Base-by-base conservation (phyloP, 2,888 invertebrate genomes). In the Chesias legatella region DNA sequence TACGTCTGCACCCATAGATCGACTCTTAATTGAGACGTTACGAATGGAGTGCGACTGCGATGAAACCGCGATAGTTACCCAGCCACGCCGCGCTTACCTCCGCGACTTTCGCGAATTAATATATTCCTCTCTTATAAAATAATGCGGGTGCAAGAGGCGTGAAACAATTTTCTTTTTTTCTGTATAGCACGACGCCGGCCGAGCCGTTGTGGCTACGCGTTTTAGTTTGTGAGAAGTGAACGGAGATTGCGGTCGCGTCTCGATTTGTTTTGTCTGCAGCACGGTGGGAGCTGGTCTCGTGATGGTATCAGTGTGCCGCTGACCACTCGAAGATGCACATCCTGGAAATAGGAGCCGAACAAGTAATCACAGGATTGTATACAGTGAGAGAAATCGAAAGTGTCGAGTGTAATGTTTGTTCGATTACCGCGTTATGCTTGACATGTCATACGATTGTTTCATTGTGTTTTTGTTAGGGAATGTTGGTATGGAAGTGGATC, bases 131-230 rank as follows among this genome's bases (percentile, higher is more conserved):
- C 80, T 79, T 81, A 80, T 78, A 82, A 80, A 80, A 79, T 80
- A 77, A 79, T 78, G 79, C 76, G 71, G 71, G 80, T 75, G 82
- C 85, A 82, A 68, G 72, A 73, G 78, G 79, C 85, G 84, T 88
- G 82, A 84, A 86, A 76, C 73, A 74, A 83, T 83, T 86, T 88
- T 84, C 85, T 86, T 85, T 82, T 79, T 50, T 83, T 72, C 70
- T 71, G 68, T 67, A 66, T 55, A 65, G 65, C 56, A 63, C 63
- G 63, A 51, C 67, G 65, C 46, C 69, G 67, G 62, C 53, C 63
- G 59, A 58, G 51, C 64, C 70, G 27, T 43, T 40, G 41, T 32
- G 33, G 34, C 25, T 30, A 36, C 34, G 40, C 42, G 43, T 36
- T 44, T 71, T 76, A 83, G 84, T 82, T 69, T 67, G 73, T 69